phyloP scores from a whole-genome alignment of 2,797 vertebrate species.

The Leptoclinus maculatus region DNA sequence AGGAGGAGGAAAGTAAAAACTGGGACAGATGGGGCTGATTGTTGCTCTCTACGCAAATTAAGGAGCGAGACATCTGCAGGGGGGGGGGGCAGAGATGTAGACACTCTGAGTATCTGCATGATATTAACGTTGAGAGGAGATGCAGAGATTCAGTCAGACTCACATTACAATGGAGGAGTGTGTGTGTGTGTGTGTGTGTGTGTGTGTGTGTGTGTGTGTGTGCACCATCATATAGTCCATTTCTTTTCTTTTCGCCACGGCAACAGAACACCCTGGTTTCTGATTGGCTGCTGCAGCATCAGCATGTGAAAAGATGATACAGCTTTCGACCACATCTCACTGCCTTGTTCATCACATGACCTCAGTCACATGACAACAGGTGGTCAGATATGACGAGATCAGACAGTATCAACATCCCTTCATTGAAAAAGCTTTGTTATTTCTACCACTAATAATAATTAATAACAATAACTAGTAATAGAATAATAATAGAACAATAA shows the following conservation, averaged over 20 bases:
- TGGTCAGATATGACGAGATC: background rate
- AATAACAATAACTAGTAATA: no score
- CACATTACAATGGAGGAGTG: conserved; percentile 27
- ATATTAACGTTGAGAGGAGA: conserved; percentile 16
- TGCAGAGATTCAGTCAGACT: background rate
- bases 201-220: background rate
- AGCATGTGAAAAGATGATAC: background rate
- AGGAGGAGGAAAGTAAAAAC: conserved; percentile 88
- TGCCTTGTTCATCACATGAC: background rate
- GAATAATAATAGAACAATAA: no score
- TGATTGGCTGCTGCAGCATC: background rate
- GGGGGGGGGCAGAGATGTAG: background rate
- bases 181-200: background rate
- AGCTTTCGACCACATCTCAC: no score
- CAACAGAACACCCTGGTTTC: background rate
- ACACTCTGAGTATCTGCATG: background rate
- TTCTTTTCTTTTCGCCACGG: background rate
- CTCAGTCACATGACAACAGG: background rate
- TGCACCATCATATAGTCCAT: background rate
- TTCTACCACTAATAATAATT: no score
- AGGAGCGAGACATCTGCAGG: conserved; percentile 95
- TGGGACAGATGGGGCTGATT: conserved; percentile 99
- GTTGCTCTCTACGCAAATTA: conserved; percentile 95
- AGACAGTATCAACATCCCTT: no score
- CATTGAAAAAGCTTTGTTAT: no score